These are phyloP conservation scores for Gymnorhina tibicen DNA, from an alignment of 2,113 vertebrate species.

Conservation along the genomic window DNA sequence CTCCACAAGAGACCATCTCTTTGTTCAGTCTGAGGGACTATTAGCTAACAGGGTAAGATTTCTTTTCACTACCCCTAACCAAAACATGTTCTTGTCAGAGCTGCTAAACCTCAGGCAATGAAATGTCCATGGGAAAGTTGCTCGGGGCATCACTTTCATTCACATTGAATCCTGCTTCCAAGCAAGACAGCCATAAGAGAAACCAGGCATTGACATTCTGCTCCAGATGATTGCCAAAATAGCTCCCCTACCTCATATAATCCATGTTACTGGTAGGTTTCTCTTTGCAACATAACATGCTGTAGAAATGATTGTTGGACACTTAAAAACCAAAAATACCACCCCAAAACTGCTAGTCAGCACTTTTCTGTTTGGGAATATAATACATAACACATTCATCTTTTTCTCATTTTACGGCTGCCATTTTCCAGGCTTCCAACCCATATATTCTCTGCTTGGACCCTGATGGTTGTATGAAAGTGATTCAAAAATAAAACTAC, in stretches of 20 bases:
- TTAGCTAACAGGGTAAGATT: not conserved
- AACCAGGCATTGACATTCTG: not conserved
- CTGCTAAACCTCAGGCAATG: not conserved
- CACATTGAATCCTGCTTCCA: not conserved
- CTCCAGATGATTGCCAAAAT: not conserved
- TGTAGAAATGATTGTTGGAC: not conserved
- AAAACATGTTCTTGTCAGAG: not conserved
- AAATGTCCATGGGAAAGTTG: not conserved
- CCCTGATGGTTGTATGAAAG: not conserved
- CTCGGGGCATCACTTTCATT: not conserved
- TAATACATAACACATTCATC: not conserved
- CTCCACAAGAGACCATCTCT: not conserved
- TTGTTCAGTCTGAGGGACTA: not conserved
- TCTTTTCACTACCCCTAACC: not conserved
- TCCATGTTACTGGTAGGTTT: not conserved
- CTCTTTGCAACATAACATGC: not conserved
- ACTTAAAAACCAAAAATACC: not conserved
- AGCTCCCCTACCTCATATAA: not conserved
- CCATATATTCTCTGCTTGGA: not conserved
- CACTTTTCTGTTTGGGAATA: not conserved
- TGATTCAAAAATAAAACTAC: not conserved
- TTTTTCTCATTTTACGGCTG: not conserved
- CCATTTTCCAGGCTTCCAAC: not conserved
- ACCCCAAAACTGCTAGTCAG: not conserved
- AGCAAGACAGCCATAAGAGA: not conserved